phyloP scores from a whole-genome alignment of 2,113 vertebrate genomes.

The Orthonyx spaldingii region DNA sequence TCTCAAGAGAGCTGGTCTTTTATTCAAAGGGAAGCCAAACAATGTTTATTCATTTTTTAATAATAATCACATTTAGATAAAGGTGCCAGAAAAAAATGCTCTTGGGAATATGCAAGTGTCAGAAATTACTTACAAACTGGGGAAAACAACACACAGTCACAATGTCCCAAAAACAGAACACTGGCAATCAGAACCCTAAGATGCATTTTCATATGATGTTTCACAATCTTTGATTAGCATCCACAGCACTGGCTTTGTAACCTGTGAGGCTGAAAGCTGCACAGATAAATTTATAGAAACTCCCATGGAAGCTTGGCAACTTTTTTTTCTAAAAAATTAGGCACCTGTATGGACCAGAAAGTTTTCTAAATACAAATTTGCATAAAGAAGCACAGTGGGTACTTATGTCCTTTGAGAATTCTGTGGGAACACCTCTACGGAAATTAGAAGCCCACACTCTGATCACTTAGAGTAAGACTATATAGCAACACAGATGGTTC shows the following conservation, averaged over 20 bases:
- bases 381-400: background rate
- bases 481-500: background rate
- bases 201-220: background rate
- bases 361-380: background rate
- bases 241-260: background rate
- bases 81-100: background rate
- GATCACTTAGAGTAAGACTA: background rate
- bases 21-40: background rate
- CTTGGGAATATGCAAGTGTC: background rate
- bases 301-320: background rate
- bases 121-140: background rate
- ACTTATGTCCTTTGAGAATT: background rate
- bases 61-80: slow-evolving; percentile 6
- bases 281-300: background rate
- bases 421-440: background rate
- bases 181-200: background rate
- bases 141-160: background rate
- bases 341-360: background rate
- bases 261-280: background rate
- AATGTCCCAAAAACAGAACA: background rate
- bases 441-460: background rate
- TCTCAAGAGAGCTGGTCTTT: background rate
- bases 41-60: slow-evolving; percentile 9
- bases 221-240: fast-evolving
- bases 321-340: background rate